Base-by-base conservation (phyloP, 2,113 vertebrate species). In the Anarhynchus alexandrinus region DNA sequence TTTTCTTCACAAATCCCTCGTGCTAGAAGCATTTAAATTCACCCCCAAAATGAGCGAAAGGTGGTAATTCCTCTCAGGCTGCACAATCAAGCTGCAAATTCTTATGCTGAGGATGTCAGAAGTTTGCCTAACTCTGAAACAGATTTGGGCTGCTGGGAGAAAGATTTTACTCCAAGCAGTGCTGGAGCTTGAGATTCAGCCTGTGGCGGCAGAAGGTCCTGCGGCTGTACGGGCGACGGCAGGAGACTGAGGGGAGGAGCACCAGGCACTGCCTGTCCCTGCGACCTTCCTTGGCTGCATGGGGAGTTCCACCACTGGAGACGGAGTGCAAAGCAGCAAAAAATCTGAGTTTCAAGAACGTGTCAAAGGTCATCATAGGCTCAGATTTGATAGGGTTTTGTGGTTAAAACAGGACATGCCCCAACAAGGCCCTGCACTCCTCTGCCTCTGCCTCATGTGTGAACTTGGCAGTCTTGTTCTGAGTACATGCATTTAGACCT, bases 211-310 rank as follows among this genome's bases (percentile, higher is more conserved):
- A 67, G 86, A 36, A 69, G 43, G 52, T 54, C 62, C 34, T 30
- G 54, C 14, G 27, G 43, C 73, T 59, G 22, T 14, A 3, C 11
- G 51, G 51, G 21, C 32, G 13, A 4, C 11, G 15, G 43, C 26
- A 57, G 57, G 40, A 26, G 32, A 11, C 9, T 38, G 51, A 42
- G 27, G 57, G 51, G 45, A 29, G 51, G 18, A 30, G 38, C 22
- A 30, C 22, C 23, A 45, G 43, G 32, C 1, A 0, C 9, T 49
- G 19, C 16, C 12, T 36, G 27, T 36, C 51, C 0, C 0, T 12
- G 23, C 9, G 13, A 11, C 7, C 22, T 34, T 34, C 43, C 21
- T 34, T 26, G 32, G 13, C 45, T 52, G 7, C 2, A 1, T 59
- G 47, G 18, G 36, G 32, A 22, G 71, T 58, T 45, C 32, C 54